phyloP scores from a whole-genome alignment of 2,113 vertebrate genomes.

The Pimephales promelas region DNA sequence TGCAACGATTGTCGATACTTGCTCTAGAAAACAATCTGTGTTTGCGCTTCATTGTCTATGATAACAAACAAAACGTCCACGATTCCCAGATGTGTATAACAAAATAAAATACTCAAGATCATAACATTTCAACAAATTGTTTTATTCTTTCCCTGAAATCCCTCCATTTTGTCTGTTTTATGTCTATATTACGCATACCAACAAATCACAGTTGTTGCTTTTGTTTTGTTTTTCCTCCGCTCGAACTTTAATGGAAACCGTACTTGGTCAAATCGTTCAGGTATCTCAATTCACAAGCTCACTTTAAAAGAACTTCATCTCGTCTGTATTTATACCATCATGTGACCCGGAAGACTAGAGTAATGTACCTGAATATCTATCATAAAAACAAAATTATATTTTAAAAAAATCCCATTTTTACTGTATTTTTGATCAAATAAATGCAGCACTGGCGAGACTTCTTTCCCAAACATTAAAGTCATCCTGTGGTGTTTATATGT shows the following conservation, averaged over 20 bases:
- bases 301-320: neutral
- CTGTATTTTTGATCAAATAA: too few species aligned
- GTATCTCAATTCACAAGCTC: neutral
- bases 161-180: neutral
- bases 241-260: neutral
- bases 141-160: neutral
- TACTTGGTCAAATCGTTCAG: neutral
- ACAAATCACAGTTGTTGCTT: neutral
- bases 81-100: neutral
- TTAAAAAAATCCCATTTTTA: too few species aligned
- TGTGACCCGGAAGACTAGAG: too few species aligned
- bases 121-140: neutral
- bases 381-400: too few species aligned
- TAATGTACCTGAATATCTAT: too few species aligned
- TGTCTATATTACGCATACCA: neutral
- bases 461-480: too few species aligned
- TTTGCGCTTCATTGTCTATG: neutral
- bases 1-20: neutral
- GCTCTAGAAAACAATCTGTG: neutral
- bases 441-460: too few species aligned
- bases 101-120: neutral
- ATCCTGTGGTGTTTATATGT: too few species aligned
- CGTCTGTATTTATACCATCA: neutral
- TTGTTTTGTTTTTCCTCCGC: neutral
- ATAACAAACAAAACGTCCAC: neutral